Conservation (phyloP, 2,113 vertebrate genomes). For the Salminus brasiliensis region DNA sequence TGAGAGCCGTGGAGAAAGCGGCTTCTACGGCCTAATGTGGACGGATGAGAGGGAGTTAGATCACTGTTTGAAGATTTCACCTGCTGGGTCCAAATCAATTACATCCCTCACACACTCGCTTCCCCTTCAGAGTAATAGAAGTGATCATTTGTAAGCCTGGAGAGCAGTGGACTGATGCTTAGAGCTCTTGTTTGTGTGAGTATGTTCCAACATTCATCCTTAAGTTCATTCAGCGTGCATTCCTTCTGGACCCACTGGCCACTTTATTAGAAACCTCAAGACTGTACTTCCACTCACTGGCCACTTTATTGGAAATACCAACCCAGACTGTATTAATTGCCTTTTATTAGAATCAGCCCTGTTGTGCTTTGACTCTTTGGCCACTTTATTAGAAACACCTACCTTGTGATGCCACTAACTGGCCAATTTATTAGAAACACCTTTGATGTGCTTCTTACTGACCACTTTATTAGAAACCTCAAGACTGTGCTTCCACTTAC, state of each 20-base stretch:
- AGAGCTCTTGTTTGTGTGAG: background rate
- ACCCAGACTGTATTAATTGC: too few species aligned
- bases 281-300: too few species aligned
- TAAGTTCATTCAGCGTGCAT: too few species aligned
- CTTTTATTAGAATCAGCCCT: background rate
- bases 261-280: too few species aligned
- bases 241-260: too few species aligned
- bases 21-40: background rate
- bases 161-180: conserved; percentile 17
- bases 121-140: conserved; percentile 23
- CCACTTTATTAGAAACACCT: background rate
- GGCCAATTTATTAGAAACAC: background rate
- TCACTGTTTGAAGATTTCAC: conserved; percentile 31
- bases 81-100: conserved; percentile 41
- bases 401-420: background rate
- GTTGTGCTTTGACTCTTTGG: background rate
- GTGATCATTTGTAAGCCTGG: conserved; percentile 15
- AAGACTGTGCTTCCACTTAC: too few species aligned
- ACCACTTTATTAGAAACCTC: too few species aligned
- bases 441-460: too few species aligned
- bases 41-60: conserved; percentile 22
- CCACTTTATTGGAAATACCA: too few species aligned
- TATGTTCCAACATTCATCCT: background rate
- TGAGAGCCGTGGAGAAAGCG: conserved; percentile 10
- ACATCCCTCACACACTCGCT: conserved; percentile 19